These are phyloP conservation scores for Anaspis maculata DNA, from an alignment of 2,888 invertebrate genomes.

Conservation along the genomic window DNA sequence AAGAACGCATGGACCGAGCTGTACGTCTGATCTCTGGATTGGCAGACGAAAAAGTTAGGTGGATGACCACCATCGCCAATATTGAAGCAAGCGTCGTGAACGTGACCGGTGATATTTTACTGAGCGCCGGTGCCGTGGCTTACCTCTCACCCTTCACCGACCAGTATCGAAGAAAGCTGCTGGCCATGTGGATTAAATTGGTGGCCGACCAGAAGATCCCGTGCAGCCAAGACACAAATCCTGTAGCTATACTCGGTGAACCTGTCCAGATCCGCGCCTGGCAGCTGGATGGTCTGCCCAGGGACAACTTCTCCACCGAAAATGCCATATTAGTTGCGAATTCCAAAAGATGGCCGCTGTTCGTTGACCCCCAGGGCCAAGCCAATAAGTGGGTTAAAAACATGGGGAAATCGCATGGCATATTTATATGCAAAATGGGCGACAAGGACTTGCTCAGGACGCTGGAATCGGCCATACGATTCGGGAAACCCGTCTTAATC, in stretches of 20 bases:
- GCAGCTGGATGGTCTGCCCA: constrained; percentile 80
- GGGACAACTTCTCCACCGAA: constrained; percentile 78
- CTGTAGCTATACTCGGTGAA: constrained; percentile 61
- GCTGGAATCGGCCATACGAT: constrained; percentile 61
- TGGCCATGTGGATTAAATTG: constrained; percentile 50
- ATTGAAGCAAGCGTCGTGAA: constrained; percentile 50
- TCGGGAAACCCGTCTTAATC: constrained; percentile 68
- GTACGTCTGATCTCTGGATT: constrained; percentile 48
- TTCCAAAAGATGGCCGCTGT: constrained; percentile 80
- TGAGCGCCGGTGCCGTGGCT: constrained; percentile 65
- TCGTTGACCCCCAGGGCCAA: constrained; percentile 89
- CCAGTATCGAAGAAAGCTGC: constrained; percentile 49
- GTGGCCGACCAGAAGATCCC: constrained; percentile 51
- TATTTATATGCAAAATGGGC: constrained; percentile 62
- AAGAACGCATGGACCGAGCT: constrained; percentile 69
- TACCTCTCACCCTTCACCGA: constrained; percentile 75
- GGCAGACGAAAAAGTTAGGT: constrained; percentile 36
- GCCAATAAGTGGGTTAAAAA: constrained; percentile 89
- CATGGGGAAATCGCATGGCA: constrained; percentile 65
- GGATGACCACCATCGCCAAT: constrained; percentile 60
- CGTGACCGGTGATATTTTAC: constrained; percentile 63
- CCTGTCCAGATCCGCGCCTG: constrained; percentile 68
- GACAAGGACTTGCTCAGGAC: constrained; percentile 63
- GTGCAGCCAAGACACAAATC: constrained; percentile 58
- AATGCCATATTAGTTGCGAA: constrained; percentile 78